These are phyloP conservation scores for Drosophila birchii DNA, from an alignment of 2,888 invertebrate genomes.

Conservation along the genomic window DNA sequence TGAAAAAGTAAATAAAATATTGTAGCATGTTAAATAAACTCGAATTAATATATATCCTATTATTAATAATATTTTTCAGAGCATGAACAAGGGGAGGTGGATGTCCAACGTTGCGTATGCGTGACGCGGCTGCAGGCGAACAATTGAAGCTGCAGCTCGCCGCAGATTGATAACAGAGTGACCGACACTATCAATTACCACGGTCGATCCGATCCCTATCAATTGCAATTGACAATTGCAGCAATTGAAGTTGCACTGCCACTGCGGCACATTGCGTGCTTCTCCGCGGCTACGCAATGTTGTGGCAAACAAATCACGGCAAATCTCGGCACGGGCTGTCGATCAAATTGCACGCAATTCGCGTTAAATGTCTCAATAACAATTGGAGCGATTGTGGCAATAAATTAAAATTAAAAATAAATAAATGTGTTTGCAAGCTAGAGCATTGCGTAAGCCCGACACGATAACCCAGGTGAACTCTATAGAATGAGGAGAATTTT, in stretches of 20 bases:
- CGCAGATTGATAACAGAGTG: slow-evolving; percentile 34
- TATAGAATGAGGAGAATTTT: neutral
- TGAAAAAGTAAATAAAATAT: neutral
- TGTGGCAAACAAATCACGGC: slow-evolving; percentile 67
- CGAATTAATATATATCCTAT: too few species aligned
- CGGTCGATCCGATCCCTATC: slow-evolving; percentile 8
- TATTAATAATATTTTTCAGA: neutral
- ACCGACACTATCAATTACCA: slow-evolving; percentile 56
- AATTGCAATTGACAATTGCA: slow-evolving; percentile 42
- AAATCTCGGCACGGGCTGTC: slow-evolving; percentile 42
- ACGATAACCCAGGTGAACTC: slow-evolving; percentile 54
- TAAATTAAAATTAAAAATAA: slow-evolving; percentile 13
- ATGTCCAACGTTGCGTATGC: slow-evolving; percentile 17
- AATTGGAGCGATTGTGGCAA: slow-evolving; percentile 37
- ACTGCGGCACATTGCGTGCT: slow-evolving; percentile 48
- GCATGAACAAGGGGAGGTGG: neutral
- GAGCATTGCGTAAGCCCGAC: slow-evolving; percentile 32
- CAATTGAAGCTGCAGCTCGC: slow-evolving; percentile 30
- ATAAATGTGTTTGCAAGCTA: slow-evolving; percentile 26
- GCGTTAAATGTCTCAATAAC: slow-evolving; percentile 61
- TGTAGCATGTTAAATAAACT: neutral
- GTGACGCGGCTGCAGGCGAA: slow-evolving; percentile 26
- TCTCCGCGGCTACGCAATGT: slow-evolving; percentile 55
- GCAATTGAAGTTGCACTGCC: slow-evolving; percentile 50
- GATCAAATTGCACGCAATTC: slow-evolving; percentile 71